Percentiles rank a stretch among this genome's conserved stretches.
Conservation (phyloP, 2,888 invertebrate species). For the Oscheius sp. region DNA sequence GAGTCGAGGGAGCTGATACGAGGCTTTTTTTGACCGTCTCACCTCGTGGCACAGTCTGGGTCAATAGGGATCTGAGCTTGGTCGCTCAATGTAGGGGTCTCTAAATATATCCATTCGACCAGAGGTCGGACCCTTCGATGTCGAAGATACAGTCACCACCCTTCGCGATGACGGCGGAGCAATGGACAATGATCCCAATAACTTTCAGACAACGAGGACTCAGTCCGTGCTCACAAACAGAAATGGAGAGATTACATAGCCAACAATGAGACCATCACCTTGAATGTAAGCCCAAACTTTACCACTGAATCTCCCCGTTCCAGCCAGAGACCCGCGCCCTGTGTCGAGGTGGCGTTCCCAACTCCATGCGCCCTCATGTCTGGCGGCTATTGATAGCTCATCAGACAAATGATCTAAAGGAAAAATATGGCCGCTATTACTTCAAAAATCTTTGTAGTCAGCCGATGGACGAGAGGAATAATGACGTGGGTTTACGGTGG, state of each 20-base stretch:
- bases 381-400: slow-evolving; percentile 75
- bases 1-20: too few relatives aligned
- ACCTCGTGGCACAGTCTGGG: too few relatives aligned
- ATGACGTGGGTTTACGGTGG: slow-evolving; percentile 72
- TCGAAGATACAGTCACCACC: too few relatives aligned
- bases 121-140: too few relatives aligned
- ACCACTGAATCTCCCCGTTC: slow-evolving; percentile 32
- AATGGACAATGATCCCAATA: background rate
- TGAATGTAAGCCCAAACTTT: slow-evolving; percentile 4
- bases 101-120: too few relatives aligned
- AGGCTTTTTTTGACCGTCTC: too few relatives aligned
- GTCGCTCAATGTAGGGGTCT: too few relatives aligned
- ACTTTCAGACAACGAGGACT: slow-evolving; percentile 58
- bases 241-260: slow-evolving; percentile 74
- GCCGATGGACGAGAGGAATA: slow-evolving; percentile 73
- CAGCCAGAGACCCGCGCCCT: slow-evolving; percentile 75
- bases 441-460: slow-evolving; percentile 75
- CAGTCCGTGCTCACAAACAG: slow-evolving; percentile 73
- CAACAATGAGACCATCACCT: slow-evolving; percentile 47
- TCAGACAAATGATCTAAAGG: slow-evolving; percentile 74
- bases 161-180: too few relatives aligned
- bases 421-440: slow-evolving; percentile 75
- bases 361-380: slow-evolving; percentile 74
- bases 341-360: slow-evolving; percentile 76
- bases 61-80: too few relatives aligned